Conservation (phyloP, 2,888 invertebrate species). For the Drosophila affinis region DNA sequence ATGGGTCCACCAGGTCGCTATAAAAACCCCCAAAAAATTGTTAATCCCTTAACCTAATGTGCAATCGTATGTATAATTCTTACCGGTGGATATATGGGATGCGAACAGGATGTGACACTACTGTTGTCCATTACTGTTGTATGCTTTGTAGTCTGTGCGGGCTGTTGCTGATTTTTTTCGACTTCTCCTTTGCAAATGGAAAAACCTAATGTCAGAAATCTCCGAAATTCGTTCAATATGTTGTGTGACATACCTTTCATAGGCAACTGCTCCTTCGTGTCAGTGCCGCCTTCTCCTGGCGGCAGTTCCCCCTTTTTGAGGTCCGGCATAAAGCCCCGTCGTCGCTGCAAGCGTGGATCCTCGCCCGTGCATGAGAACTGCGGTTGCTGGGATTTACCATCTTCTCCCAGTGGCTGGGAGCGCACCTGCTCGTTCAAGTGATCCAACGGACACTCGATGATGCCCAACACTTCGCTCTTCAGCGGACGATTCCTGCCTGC, state of each 20-base stretch:
- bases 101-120: slow-evolving; percentile 21
- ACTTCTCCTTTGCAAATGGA: slow-evolving; percentile 12
- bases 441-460: slow-evolving; percentile 72
- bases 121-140: slow-evolving; percentile 39
- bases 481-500: slow-evolving; percentile 82
- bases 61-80: background rate
- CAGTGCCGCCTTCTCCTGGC: slow-evolving; percentile 37
- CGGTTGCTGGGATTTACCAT: slow-evolving; percentile 67
- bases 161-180: slow-evolving; percentile 41
- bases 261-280: slow-evolving; percentile 35
- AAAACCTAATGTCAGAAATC: background rate
- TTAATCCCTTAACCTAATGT: background rate
- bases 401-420: slow-evolving; percentile 84
- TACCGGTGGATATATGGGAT: slow-evolving; percentile 43
- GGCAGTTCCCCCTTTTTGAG: slow-evolving; percentile 72
- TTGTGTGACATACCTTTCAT: slow-evolving; percentile 44
- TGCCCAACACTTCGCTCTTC: slow-evolving; percentile 74
- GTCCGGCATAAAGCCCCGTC: slow-evolving; percentile 79
- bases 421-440: slow-evolving; percentile 82
- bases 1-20: slow-evolving; percentile 74
- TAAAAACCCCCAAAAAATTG: no score
- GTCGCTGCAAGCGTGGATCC: slow-evolving; percentile 74
- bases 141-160: slow-evolving; percentile 4
- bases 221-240: background rate
- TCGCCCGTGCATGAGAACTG: slow-evolving; percentile 61